These are phyloP conservation scores for Eupeodes latifasciatus DNA, from an alignment of 2,888 invertebrate genomes.

Conservation along the genomic window DNA sequence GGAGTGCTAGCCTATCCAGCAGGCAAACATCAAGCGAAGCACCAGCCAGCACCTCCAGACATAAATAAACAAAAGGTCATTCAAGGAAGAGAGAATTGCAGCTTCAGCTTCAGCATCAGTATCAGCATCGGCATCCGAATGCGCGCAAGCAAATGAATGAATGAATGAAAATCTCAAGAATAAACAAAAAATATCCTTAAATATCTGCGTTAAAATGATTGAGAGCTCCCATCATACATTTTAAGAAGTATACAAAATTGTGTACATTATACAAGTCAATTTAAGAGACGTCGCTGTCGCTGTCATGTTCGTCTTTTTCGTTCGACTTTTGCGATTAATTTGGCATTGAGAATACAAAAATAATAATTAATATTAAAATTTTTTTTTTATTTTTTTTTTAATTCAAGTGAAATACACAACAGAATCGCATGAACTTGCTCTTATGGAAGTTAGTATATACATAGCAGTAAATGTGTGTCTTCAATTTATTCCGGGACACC, in stretches of 20 bases:
- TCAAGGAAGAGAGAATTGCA: conserved; percentile 50
- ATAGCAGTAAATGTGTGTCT: no score
- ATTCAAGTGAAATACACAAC: no score
- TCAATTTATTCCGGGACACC: no score
- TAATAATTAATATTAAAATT: no score
- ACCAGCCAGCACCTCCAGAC: conserved; percentile 57
- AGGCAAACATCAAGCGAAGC: conserved; percentile 64
- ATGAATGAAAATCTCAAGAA: conserved; percentile 63
- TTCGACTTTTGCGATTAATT: conserved; percentile 1
- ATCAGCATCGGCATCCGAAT: background rate
- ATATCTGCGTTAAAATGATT: conserved; percentile 59
- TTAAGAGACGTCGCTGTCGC: background rate
- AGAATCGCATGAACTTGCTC: no score
- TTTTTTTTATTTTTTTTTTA: no score
- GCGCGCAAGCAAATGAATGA: background rate
- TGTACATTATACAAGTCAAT: conserved; percentile 21
- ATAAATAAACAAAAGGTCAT: conserved; percentile 73
- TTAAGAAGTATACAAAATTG: no score
- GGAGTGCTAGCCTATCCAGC: conserved; percentile 12
- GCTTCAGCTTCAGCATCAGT: no score
- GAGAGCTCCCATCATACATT: conserved; percentile 27
- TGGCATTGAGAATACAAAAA: background rate
- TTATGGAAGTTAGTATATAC: no score
- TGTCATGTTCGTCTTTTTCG: no score
- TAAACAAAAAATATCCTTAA: conserved; percentile 76